Conservation (phyloP, 2,113 vertebrate genomes). For the Nothocercus julius region DNA sequence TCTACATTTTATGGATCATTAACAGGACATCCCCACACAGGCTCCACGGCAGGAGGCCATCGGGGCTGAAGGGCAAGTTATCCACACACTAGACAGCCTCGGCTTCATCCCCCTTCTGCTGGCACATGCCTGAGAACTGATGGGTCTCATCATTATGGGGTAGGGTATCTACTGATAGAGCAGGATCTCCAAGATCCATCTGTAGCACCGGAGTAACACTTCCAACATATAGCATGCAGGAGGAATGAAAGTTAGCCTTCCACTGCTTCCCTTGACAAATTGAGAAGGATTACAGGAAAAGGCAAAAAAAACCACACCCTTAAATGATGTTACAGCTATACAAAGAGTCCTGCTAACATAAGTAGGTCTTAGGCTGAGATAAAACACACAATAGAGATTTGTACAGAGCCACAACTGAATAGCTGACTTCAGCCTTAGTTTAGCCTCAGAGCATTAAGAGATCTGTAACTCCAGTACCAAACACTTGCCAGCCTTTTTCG, state of each 20-base stretch:
- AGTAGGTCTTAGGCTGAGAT: background rate
- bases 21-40: accelerated
- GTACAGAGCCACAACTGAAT: background rate
- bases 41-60: background rate
- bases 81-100: background rate
- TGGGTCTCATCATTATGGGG: accelerated
- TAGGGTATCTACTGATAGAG: accelerated
- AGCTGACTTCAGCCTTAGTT: constrained; percentile 31
- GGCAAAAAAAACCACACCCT: background rate
- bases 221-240: background rate
- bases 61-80: background rate
- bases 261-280: background rate
- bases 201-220: accelerated
- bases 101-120: background rate
- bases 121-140: accelerated
- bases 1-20: background rate
- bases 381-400: background rate
- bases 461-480: background rate
- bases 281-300: background rate
- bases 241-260: background rate
- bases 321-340: background rate
- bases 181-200: background rate
- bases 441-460: constrained; percentile 9
- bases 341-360: background rate
- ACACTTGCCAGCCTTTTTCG: background rate